Conservation (phyloP, 1,140 invertebrate genomes). For the Cydia amplana region DNA sequence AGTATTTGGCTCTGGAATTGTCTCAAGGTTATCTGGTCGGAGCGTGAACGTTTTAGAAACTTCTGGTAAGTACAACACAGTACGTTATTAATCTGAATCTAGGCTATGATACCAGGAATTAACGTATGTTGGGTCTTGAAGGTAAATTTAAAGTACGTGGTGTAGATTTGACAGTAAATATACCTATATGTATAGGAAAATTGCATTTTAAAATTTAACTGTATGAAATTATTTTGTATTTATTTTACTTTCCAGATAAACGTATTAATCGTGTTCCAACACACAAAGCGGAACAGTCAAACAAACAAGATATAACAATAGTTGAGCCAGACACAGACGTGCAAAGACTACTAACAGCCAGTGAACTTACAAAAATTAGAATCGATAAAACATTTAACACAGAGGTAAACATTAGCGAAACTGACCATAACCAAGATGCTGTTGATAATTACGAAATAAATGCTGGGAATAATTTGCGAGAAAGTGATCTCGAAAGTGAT, state of each 20-base stretch:
- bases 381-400: not conserved
- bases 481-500: not conserved
- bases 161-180: no score
- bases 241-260: not conserved
- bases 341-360: not conserved
- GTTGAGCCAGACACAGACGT: not conserved
- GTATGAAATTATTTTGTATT: not conserved
- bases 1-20: not conserved
- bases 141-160: no score
- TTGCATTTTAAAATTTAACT: no score
- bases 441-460: not conserved
- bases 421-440: not conserved
- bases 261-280: not conserved
- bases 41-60: not conserved
- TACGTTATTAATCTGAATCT: not conserved
- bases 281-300: not conserved
- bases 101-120: not conserved
- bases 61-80: not conserved
- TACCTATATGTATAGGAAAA: no score
- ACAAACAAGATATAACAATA: not conserved
- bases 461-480: no score
- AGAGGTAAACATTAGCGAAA: not conserved
- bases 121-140: no score
- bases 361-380: not conserved
- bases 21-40: not conserved